Conservation (phyloP, 2,888 invertebrate genomes). For the Sinopyrophorus schimmeli region DNA sequence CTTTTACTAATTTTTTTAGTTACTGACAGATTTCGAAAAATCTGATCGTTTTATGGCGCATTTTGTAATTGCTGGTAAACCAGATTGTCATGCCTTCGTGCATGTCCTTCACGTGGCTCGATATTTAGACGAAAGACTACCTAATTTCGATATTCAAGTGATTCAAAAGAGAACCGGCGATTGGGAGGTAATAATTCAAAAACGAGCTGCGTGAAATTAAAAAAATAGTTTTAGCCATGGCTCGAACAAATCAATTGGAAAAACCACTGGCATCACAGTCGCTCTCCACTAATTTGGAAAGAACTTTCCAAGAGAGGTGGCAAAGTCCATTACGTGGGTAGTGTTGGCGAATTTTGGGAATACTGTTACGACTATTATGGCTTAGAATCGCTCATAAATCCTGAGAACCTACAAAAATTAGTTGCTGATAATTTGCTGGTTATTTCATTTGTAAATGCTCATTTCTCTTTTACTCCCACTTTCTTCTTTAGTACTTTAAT, state of each 20-base stretch:
- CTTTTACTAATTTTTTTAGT: too few species aligned
- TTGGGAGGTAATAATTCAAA: too few species aligned
- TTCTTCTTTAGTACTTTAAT: constrained; percentile 16
- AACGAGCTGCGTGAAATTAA: too few species aligned
- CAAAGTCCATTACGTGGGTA: constrained; percentile 63
- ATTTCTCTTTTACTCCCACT: constrained; percentile 1
- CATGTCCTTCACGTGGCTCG: constrained; percentile 61
- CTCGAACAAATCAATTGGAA: constrained; percentile 57
- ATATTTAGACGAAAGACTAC: constrained; percentile 59
- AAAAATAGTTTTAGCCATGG: constrained; percentile 51
- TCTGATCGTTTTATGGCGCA: constrained; percentile 48
- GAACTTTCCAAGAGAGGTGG: constrained; percentile 61
- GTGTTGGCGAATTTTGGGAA: constrained; percentile 63
- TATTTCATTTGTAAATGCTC: not conserved
- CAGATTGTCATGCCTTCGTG: constrained; percentile 58
- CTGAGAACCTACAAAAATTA: constrained; percentile 43
- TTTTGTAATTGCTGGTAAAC: constrained; percentile 62
- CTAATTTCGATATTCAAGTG: constrained; percentile 59
- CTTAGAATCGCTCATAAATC: constrained; percentile 47
- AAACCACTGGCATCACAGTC: constrained; percentile 61
- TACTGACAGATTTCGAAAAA: not conserved
- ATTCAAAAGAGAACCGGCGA: constrained; percentile 57
- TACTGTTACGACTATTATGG: constrained; percentile 65
- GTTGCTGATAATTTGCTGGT: constrained; percentile 44
- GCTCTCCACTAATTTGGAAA: constrained; percentile 65